A percentile compares a stretch with the other conserved stretches of the same genome.
Conservation (phyloP, 2,797 vertebrate genomes). For the Acipenser transmontanus region DNA sequence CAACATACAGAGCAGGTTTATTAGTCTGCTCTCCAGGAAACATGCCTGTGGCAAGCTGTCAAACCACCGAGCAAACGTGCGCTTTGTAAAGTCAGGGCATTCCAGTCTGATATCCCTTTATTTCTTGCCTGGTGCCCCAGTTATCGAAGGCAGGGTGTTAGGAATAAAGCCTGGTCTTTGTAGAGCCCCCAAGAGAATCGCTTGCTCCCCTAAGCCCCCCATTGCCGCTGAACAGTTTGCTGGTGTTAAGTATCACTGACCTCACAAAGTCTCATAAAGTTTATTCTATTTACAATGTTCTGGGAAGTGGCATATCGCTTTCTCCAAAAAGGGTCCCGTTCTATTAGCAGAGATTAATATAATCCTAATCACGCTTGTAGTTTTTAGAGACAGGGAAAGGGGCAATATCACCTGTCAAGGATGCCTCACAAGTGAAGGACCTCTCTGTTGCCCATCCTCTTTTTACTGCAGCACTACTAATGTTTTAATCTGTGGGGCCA, state of each 20-base stretch:
- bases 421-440: neutral
- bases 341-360: neutral
- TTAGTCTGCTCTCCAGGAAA: too few relatives aligned
- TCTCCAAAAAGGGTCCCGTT: slow-evolving; percentile 16
- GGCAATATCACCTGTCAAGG: neutral
- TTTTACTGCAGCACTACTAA: neutral
- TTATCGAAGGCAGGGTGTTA: too few relatives aligned
- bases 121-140: too few relatives aligned
- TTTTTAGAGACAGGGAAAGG: neutral
- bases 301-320: slow-evolving; percentile 17
- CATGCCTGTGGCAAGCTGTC: too few relatives aligned
- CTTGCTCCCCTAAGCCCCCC: slow-evolving; percentile 5
- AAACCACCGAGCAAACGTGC: too few relatives aligned
- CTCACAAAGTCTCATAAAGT: slow-evolving; percentile 12
- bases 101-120: too few relatives aligned
- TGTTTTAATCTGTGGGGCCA: neutral
- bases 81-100: too few relatives aligned
- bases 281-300: slow-evolving; percentile 27
- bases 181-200: too few relatives aligned
- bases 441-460: neutral
- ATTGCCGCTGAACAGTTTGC: slow-evolving; percentile 7
- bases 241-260: slow-evolving; percentile 18
- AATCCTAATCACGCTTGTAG: neutral
- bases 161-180: too few relatives aligned
- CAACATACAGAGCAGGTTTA: too few relatives aligned